phyloP scores from a whole-genome alignment of 2,888 invertebrate genomes.

The Sabellastarte sp. region DNA sequence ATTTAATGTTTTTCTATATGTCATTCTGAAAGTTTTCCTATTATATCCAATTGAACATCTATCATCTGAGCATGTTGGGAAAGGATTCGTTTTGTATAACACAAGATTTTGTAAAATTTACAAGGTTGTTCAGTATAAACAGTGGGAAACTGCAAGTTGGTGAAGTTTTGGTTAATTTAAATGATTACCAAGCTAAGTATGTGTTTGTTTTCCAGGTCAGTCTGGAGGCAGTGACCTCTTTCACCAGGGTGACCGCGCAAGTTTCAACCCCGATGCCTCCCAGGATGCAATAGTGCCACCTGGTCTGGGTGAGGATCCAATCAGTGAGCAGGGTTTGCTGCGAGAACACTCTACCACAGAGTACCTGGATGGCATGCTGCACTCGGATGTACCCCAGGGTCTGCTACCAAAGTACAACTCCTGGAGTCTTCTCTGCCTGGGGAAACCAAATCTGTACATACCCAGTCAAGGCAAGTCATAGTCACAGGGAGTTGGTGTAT shows the following conservation, averaged over 20 bases:
- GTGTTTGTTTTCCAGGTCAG: no score
- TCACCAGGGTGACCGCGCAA: slow-evolving; percentile 20
- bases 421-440: slow-evolving; percentile 87
- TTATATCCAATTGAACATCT: no score
- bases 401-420: slow-evolving; percentile 83
- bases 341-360: slow-evolving; percentile 70
- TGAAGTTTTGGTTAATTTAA: no score
- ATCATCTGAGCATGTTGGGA: no score
- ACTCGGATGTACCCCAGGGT: slow-evolving; percentile 72
- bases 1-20: no score
- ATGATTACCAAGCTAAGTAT: no score
- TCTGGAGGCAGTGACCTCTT: slow-evolving; percentile 39
- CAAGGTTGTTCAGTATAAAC: no score
- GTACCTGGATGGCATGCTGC: slow-evolving; percentile 88
- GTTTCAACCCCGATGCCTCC: slow-evolving; percentile 34
- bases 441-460: slow-evolving; percentile 85
- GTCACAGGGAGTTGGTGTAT: no score
- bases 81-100: no score
- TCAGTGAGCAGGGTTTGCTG: neutral
- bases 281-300: neutral
- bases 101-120: no score
- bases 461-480: slow-evolving; percentile 61
- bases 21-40: no score
- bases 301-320: neutral
- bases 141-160: no score